Evolutionary conservation across 2,888 invertebrate genomes (phyloP), one percentile per base, ranked within the genome.

Genomic region (Drosophila prostipennis): DNA sequence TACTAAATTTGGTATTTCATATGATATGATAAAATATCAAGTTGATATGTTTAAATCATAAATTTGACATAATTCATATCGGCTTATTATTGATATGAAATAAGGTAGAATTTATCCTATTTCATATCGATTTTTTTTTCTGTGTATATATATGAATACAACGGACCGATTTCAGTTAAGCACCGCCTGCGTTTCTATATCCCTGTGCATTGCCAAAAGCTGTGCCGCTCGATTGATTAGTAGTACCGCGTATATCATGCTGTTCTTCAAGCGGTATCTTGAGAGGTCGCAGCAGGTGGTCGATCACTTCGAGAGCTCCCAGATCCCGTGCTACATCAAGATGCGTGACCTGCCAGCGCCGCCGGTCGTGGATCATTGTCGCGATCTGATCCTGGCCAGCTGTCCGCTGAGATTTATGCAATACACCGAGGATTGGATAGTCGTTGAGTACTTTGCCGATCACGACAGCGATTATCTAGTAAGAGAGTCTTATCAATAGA

Each of bases 401-500:
- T 82, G 89, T 13, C 65, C 79, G 34, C 53, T 89, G 51, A 67
- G 74, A 4, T 89, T 73, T 52, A 74, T 74, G 59, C 82, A 74
- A 3, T 88, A 89, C 60, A 81, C 84, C 19, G 86, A 78, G 26
- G 89, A 89, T 52, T 91, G 91, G 91, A 89, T 91, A 74, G 84
- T 87, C 34, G 74, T 87, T 43, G 92, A 91, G 67, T 90, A 90
- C 63, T 91, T 91, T 79, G 78, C 80, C 10, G 89, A 91, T 82
- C 91, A 91, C 74, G 89, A 89, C 29, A 76, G 64, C 67, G 91
- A 91, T 78, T 91, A 90, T 74, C 89, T 91, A 72, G 91, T 91
- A 82, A 91, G 91, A 19, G 19, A 10, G 23, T 39, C 43, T 58
- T 67, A 58, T 58, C 65, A 23, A 55, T 72, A 16, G 37, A 45